Evolutionary conservation across 2,888 invertebrate genomes (phyloP).

Genomic region (Timema podura): DNA sequence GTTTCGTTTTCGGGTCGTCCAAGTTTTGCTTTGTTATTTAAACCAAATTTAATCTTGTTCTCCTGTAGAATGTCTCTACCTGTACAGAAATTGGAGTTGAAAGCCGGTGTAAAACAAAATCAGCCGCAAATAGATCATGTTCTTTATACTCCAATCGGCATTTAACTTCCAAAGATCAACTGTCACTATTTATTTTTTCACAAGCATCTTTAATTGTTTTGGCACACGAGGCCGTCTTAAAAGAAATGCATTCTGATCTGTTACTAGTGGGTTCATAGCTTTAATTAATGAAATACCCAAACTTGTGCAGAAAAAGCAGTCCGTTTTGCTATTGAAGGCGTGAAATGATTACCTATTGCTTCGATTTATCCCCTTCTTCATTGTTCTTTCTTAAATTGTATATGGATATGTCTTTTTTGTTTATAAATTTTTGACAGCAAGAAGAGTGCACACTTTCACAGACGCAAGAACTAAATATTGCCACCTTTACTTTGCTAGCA

Average conservation of each 20-base stretch:
- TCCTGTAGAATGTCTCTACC: background rate
- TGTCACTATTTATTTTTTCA: background rate
- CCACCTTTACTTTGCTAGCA: background rate
- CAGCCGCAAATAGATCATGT: background rate
- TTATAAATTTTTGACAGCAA: background rate
- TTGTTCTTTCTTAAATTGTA: too few species aligned
- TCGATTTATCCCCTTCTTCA: background rate
- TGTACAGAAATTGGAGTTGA: background rate
- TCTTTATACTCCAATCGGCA: background rate
- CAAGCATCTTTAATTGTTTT: background rate
- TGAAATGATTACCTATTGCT: background rate
- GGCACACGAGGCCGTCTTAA: background rate
- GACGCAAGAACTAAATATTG: background rate
- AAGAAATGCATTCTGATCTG: background rate
- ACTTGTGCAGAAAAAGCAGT: background rate
- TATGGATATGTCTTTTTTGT: background rate
- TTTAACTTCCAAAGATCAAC: background rate
- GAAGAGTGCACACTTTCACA: background rate
- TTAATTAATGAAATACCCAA: constrained; percentile 1
- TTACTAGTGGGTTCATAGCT: constrained; percentile 1
- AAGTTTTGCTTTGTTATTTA: background rate
- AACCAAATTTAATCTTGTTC: background rate
- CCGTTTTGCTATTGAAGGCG: background rate
- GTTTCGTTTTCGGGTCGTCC: background rate
- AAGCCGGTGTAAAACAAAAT: background rate